phyloP scores from a whole-genome alignment of 1,140 invertebrate genomes.

The Dendrolimus punctatus region DNA sequence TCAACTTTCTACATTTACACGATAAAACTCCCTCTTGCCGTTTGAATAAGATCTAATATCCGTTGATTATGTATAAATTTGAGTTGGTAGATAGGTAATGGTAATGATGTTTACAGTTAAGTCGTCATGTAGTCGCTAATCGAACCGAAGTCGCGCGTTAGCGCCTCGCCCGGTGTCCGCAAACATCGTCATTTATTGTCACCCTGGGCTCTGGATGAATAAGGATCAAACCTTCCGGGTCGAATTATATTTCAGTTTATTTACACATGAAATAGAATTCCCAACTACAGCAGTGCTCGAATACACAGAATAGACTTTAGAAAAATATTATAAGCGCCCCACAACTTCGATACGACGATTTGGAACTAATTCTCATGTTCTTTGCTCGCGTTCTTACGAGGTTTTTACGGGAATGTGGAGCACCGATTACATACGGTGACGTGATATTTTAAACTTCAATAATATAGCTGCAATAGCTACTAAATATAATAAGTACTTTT shows the following conservation, averaged over 20 bases:
- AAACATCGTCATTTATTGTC: slow-evolving; percentile 64
- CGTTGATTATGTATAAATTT: slow-evolving; percentile 3
- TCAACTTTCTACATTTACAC: slow-evolving; percentile 4
- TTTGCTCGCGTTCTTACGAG: too few species aligned
- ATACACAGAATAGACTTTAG: too few species aligned
- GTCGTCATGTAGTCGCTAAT: slow-evolving; percentile 62
- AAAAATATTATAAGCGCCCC: too few species aligned
- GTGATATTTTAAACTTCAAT: too few species aligned
- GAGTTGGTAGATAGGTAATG: slow-evolving; percentile 31
- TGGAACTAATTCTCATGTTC: too few species aligned
- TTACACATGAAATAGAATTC: too few species aligned
- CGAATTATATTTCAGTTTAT: slow-evolving; percentile 1
- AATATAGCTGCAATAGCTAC: too few species aligned
- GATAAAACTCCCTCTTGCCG: neutral
- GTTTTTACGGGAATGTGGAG: too few species aligned
- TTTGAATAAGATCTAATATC: neutral
- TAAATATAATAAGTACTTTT: too few species aligned
- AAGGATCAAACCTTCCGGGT: slow-evolving; percentile 33
- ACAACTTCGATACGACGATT: too few species aligned
- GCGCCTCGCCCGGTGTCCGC: slow-evolving; percentile 65
- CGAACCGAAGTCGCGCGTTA: slow-evolving; percentile 57
- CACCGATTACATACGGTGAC: too few species aligned
- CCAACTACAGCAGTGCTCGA: too few species aligned
- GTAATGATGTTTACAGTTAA: slow-evolving; percentile 69
- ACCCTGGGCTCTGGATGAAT: slow-evolving; percentile 46